phyloP scores from a whole-genome alignment of 2,888 invertebrate genomes.

The Tachina lurida region DNA sequence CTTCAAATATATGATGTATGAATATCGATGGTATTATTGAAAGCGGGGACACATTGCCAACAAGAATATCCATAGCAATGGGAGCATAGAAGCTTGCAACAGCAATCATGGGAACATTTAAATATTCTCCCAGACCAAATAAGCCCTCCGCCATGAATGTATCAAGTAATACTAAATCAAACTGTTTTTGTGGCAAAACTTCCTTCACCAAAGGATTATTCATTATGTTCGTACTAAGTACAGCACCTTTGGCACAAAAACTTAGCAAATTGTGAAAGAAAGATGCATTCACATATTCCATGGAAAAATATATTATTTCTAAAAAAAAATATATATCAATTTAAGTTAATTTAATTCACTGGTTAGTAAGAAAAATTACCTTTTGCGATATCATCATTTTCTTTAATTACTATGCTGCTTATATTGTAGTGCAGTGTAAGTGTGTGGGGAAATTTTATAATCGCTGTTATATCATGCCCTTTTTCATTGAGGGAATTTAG shows the following conservation, averaged over 20 bases:
- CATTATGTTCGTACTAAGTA: slow-evolving; percentile 70
- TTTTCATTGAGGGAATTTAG: slow-evolving; percentile 74
- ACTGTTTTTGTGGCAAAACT: slow-evolving; percentile 74
- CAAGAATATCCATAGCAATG: slow-evolving; percentile 70
- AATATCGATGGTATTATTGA: slow-evolving; percentile 77
- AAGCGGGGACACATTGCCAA: slow-evolving; percentile 77
- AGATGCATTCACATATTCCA: neutral
- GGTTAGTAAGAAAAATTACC: neutral
- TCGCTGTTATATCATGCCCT: slow-evolving; percentile 77
- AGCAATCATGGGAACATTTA: slow-evolving; percentile 76
- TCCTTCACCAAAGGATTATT: slow-evolving; percentile 71
- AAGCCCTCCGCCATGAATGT: slow-evolving; percentile 78
- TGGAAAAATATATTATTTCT: neutral
- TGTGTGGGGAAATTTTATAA: slow-evolving; percentile 77
- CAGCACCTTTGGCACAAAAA: neutral
- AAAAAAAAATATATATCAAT: neutral
- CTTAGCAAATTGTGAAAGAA: neutral
- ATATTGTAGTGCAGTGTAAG: slow-evolving; percentile 74
- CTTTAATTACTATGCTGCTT: slow-evolving; percentile 72
- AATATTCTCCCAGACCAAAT: slow-evolving; percentile 77
- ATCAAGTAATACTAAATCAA: slow-evolving; percentile 81
- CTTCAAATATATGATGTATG: slow-evolving; percentile 66
- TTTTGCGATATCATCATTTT: slow-evolving; percentile 27
- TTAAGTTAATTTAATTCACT: neutral
- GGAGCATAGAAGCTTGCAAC: slow-evolving; percentile 74